phyloP scores from a whole-genome alignment of 2,888 invertebrate genomes.

The Polyommatus icarus region DNA sequence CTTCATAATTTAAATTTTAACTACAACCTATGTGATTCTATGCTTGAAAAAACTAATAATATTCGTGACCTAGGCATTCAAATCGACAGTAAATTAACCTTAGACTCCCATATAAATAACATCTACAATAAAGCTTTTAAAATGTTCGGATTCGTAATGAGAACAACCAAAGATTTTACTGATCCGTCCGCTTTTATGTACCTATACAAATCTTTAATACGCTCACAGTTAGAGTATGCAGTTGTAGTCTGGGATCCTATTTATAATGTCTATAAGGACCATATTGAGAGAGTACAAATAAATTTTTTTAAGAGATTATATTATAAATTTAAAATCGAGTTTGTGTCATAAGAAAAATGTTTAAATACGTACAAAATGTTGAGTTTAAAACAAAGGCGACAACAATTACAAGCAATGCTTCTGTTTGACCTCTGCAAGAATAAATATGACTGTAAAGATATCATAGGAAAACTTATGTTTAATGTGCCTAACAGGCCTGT shows the following conservation, averaged over 20 bases:
- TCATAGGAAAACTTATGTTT: background rate
- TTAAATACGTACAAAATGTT: background rate
- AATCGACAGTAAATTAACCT: background rate
- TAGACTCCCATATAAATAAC: background rate
- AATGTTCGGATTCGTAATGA: background rate
- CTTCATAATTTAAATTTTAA: no score
- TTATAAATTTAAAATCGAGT: no score
- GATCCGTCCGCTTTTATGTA: background rate
- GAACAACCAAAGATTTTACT: background rate
- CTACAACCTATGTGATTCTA: no score
- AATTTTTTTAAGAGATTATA: no score
- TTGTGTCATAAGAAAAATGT: no score
- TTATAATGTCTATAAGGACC: background rate
- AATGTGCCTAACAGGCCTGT: background rate
- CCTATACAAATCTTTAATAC: background rate
- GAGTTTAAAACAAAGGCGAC: background rate
- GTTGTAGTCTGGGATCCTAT: background rate
- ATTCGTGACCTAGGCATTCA: no score
- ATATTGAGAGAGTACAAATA: background rate
- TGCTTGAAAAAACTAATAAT: no score
- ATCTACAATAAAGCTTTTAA: background rate
- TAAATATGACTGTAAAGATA: background rate
- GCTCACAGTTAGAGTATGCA: background rate
- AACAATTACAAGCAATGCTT: background rate
- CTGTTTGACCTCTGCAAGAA: background rate